A percentile compares a stretch with the other conserved stretches of the same genome.
These are phyloP conservation scores for Anarsia innoxiella DNA, from an alignment of 2,888 invertebrate genomes.

Conservation along the genomic window DNA sequence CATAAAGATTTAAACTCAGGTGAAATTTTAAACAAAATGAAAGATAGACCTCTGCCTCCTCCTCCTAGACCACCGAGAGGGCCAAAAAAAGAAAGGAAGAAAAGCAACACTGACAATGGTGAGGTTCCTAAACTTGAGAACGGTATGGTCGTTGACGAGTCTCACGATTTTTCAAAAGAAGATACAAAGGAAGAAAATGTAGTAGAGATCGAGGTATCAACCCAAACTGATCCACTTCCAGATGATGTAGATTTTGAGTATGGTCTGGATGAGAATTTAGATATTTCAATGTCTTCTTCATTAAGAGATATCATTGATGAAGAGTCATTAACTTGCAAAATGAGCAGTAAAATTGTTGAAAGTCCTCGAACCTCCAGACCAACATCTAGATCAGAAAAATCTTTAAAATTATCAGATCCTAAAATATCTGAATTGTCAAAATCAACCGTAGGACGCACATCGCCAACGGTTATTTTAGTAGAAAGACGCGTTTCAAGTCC, in stretches of 20 bases:
- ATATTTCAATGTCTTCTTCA: constrained; percentile 60
- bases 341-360: constrained; percentile 66
- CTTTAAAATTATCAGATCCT: constrained; percentile 72
- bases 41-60: constrained; percentile 88
- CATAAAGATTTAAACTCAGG: constrained; percentile 82
- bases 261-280: constrained; percentile 62
- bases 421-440: constrained; percentile 73
- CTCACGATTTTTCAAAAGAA: constrained; percentile 23
- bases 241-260: constrained; percentile 83
- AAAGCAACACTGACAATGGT: no score
- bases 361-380: constrained; percentile 63
- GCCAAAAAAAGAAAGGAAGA: constrained; percentile 53
- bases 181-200: constrained; percentile 44
- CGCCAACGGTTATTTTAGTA: constrained; percentile 77
- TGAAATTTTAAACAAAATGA: constrained; percentile 87
- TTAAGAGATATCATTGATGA: constrained; percentile 66
- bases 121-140: no score
- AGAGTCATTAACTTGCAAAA: constrained; percentile 68
- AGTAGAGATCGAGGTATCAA: constrained; percentile 84
- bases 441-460: constrained; percentile 71
- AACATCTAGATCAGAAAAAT: constrained; percentile 73
- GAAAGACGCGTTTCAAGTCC: constrained; percentile 77
- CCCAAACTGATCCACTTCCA: constrained; percentile 89
- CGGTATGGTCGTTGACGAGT: no score
- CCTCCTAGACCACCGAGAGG: constrained; percentile 89